These are phyloP conservation scores for Nettapus auritus DNA, from an alignment of 2,113 vertebrate genomes.

Conservation along the genomic window DNA sequence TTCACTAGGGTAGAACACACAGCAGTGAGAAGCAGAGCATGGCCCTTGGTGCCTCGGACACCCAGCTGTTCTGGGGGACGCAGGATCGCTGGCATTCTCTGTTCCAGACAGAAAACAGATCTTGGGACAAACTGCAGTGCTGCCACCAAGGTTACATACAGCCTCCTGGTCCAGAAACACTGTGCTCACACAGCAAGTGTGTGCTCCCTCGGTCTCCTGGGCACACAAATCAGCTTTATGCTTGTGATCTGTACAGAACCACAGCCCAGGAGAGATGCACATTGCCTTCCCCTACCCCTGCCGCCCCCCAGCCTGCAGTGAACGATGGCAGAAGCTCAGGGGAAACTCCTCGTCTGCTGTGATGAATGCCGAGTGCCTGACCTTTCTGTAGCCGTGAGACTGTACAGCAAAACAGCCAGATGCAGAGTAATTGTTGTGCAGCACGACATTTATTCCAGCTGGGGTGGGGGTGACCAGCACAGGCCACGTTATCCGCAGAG, in stretches of 20 bases:
- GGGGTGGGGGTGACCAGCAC: not conserved
- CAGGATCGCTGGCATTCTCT: not conserved
- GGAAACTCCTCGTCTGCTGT: not conserved
- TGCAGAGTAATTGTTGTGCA: slow-evolving; percentile 15
- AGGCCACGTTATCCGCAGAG: not conserved
- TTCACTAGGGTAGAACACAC: not conserved
- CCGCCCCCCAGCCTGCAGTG: not conserved
- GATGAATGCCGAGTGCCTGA: not conserved
- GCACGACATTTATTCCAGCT: slow-evolving; percentile 43
- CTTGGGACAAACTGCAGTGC: not conserved
- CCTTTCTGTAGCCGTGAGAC: not conserved
- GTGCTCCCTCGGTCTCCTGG: not conserved
- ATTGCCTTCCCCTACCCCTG: not conserved
- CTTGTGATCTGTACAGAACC: not conserved
- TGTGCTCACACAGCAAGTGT: not conserved
- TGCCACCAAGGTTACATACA: not conserved
- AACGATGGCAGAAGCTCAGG: not conserved
- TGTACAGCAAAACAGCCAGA: slow-evolving; percentile 15
- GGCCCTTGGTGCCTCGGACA: not conserved
- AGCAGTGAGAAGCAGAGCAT: accelerated
- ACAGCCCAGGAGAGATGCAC: not conserved
- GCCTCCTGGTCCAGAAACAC: not conserved
- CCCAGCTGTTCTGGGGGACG: not conserved
- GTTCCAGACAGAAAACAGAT: not conserved
- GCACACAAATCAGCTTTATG: not conserved